These are phyloP conservation scores for Pachycephala philippinensis DNA, from an alignment of 2,113 vertebrate genomes.

Conservation along the genomic window DNA sequence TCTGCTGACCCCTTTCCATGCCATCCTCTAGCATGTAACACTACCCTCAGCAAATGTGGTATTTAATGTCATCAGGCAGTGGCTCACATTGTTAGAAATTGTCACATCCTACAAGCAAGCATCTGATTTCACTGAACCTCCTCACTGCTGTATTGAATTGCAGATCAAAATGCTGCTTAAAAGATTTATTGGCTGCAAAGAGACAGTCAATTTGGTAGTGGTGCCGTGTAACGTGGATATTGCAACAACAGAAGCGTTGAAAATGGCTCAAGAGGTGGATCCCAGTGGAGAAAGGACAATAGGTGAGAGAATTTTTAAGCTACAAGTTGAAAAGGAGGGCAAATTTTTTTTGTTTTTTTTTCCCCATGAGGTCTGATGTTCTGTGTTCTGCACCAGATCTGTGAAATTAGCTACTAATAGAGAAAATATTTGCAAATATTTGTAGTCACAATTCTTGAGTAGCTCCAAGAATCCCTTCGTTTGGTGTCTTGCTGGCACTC, in stretches of 20 bases:
- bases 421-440: not conserved
- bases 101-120: not conserved
- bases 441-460: not conserved
- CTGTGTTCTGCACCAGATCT: not conserved
- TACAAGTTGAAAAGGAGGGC: not conserved
- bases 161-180: slow-evolving; percentile 84
- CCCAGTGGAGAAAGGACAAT: slow-evolving; percentile 85
- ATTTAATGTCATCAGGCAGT: not conserved
- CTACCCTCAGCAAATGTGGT: not conserved
- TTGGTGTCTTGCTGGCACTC: not conserved
- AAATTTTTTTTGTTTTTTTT: not conserved
- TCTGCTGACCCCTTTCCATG: not conserved
- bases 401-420: not conserved
- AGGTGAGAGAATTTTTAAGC: slow-evolving; percentile 64
- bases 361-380: not conserved
- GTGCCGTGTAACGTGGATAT: slow-evolving; percentile 90
- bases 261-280: slow-evolving; percentile 88
- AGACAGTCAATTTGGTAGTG: slow-evolving; percentile 88
- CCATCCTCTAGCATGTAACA: not conserved
- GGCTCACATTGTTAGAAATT: not conserved
- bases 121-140: not conserved
- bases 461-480: not conserved
- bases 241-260: slow-evolving; percentile 87
- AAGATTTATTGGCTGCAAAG: slow-evolving; percentile 77
- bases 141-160: not conserved